Evolutionary conservation across 2,797 vertebrate genomes (phyloP).

Genomic region (Triplophysa yarkandensis): DNA sequence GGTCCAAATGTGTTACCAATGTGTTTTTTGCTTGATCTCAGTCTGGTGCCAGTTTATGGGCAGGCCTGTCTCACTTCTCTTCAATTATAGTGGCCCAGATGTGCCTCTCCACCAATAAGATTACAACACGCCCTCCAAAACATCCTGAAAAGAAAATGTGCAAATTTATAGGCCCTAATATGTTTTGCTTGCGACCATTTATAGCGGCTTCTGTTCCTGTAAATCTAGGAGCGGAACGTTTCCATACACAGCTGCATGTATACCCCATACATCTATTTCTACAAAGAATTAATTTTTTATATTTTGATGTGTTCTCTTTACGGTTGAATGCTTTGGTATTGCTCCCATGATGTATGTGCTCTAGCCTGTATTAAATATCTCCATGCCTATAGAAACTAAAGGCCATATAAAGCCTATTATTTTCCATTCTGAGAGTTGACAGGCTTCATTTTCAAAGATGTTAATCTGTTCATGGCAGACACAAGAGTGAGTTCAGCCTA

Average conservation of each 20-base stretch:
- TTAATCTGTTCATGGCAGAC: constrained; percentile 41
- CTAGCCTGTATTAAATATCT: not conserved
- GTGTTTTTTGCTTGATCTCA: constrained; percentile 77
- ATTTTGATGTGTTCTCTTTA: constrained; percentile 13
- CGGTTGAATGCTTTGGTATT: constrained; percentile 12
- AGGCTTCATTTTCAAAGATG: constrained; percentile 25
- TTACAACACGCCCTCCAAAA: constrained; percentile 58
- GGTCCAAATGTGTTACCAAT: constrained; percentile 75
- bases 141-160: constrained; percentile 40
- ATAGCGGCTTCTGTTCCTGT: constrained; percentile 37
- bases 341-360: constrained; percentile 4
- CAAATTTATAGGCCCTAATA: constrained; percentile 37
- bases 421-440: constrained; percentile 6
- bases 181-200: constrained; percentile 40
- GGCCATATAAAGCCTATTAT: constrained; percentile 11
- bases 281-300: constrained; percentile 1
- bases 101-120: constrained; percentile 68
- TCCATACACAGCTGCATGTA: constrained; percentile 16
- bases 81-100: constrained; percentile 80
- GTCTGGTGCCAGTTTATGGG: constrained; percentile 76
- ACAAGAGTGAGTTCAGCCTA: constrained; percentile 52
- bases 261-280: not conserved
- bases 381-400: constrained; percentile 7
- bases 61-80: constrained; percentile 71
- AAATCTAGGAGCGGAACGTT: constrained; percentile 3